Percentiles rank a stretch among this genome's conserved stretches.
These are phyloP conservation scores for Montipora sp. DNA, from an alignment of 64 coral and sea anemone species.

Conservation along the genomic window DNA sequence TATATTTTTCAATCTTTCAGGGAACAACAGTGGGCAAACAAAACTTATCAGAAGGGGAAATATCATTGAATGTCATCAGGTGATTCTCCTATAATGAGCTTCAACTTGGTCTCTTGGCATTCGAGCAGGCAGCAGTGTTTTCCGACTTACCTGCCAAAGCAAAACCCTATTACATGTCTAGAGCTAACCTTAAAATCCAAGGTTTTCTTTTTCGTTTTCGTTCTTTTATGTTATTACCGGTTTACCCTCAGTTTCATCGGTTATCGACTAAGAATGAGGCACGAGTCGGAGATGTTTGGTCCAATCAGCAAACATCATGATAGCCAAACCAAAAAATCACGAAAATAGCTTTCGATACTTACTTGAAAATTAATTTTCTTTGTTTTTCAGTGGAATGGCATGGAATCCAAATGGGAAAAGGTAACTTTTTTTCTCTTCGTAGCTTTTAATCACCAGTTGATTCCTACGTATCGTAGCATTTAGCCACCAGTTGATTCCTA, in stretches of 20 bases:
- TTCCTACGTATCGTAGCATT: not conserved
- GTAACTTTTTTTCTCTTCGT: slow-evolving; percentile 12
- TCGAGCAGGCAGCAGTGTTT: not conserved
- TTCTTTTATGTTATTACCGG: no score
- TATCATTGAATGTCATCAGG: slow-evolving; percentile 89
- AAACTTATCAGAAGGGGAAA: slow-evolving; percentile 86
- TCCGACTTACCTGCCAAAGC: no score
- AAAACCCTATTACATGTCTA: no score
- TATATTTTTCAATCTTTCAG: slow-evolving; percentile 28
- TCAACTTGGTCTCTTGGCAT: not conserved
- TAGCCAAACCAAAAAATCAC: no score
- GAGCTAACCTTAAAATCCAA: no score
- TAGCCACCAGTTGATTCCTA: no score
- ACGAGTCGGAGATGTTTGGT: no score
- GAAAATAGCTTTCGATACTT: no score
- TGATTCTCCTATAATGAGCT: not conserved
- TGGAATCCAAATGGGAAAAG: slow-evolving; percentile 96
- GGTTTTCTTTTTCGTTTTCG: no score
- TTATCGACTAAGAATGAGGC: no score
- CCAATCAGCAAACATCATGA: no score
- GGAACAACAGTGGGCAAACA: slow-evolving; percentile 93
- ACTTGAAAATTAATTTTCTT: not conserved
- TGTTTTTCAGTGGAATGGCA: slow-evolving; percentile 86
- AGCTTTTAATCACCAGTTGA: not conserved
- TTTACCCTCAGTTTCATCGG: no score